phyloP scores from a whole-genome alignment of 2,113 vertebrate species.

The Tricholaema leucomelas region DNA sequence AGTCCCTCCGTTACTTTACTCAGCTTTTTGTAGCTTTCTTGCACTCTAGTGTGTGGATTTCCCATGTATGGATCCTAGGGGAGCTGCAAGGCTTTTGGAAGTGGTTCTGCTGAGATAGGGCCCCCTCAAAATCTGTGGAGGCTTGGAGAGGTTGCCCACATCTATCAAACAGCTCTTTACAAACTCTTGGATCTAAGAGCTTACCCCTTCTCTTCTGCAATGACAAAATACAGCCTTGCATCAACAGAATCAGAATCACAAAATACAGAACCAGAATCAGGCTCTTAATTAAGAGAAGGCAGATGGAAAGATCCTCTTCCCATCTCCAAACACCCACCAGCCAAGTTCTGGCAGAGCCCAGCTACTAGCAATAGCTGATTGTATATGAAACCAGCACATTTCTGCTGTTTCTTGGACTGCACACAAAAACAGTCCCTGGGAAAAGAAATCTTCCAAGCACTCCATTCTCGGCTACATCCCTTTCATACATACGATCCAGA shows the following conservation, averaged over 20 bases:
- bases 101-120: not conserved
- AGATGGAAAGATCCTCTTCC: conserved; percentile 5
- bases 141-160: not conserved
- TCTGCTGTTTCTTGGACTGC: not conserved
- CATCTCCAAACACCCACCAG: not conserved
- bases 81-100: not conserved
- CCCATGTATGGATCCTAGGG: rapidly evolving
- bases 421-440: not conserved
- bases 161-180: not conserved
- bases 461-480: not conserved
- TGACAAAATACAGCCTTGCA: not conserved
- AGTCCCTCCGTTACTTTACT: not conserved
- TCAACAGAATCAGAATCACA: not conserved
- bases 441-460: not conserved
- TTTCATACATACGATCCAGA: not conserved
- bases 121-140: not conserved
- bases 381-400: not conserved
- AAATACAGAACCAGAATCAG: not conserved
- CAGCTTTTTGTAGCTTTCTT: not conserved
- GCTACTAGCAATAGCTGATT: not conserved
- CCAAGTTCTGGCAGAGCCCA: not conserved
- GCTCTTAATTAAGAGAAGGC: not conserved
- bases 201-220: not conserved
- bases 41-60: not conserved
- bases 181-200: not conserved